Evolutionary conservation across 2,888 invertebrate genomes (phyloP).

Genomic region (Ochropleura leucogaster): DNA sequence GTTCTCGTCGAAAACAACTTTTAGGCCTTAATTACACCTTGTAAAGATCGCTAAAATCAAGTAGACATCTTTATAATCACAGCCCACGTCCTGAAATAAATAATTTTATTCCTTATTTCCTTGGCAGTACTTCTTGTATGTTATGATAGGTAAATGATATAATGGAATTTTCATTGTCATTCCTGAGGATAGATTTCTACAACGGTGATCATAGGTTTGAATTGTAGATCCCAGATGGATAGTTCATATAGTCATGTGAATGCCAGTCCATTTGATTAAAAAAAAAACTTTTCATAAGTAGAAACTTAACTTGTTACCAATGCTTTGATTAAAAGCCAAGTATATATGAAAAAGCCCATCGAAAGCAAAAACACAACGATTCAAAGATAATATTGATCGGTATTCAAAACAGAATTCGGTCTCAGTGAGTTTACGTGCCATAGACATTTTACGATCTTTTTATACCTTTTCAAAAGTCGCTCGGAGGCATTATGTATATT

Average conservation of each 20-base stretch:
- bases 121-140: background rate
- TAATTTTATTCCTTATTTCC: background rate
- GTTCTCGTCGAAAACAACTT: too few relatives aligned
- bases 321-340: background rate
- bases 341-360: background rate
- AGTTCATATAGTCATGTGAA: background rate
- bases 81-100: background rate
- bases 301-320: background rate
- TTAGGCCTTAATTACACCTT: too few relatives aligned
- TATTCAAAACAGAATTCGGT: slow-evolving; percentile 52
- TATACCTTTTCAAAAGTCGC: slow-evolving; percentile 57
- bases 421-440: slow-evolving; percentile 34
- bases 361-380: slow-evolving; percentile 23
- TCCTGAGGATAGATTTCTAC: slow-evolving; percentile 1
- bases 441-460: slow-evolving; percentile 60
- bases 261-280: background rate
- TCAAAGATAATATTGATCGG: slow-evolving; percentile 54
- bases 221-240: background rate
- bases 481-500: slow-evolving; percentile 55
- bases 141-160: background rate
- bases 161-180: slow-evolving; percentile 5
- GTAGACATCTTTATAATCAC: background rate
- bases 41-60: background rate
- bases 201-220: background rate
- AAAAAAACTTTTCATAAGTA: background rate